phyloP scores from a whole-genome alignment of 2,888 invertebrate species.

The Oxytorus armatus region DNA sequence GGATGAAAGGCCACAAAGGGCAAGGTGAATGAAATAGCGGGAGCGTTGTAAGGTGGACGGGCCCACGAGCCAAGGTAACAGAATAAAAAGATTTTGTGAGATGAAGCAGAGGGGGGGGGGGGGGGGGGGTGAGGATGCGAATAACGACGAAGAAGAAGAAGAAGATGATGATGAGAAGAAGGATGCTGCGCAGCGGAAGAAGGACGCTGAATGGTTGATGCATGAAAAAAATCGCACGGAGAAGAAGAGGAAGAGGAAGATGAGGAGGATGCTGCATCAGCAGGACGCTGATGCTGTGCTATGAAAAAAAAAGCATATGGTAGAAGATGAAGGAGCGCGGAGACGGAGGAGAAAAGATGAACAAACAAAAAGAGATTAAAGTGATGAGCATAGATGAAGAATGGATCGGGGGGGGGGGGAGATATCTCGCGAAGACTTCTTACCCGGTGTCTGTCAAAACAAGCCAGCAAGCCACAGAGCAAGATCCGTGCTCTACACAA shows the following conservation, averaged over 20 bases:
- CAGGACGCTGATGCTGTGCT: neutral
- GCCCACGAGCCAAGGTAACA: conserved; percentile 45
- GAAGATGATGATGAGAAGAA: conserved; percentile 37
- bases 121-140: conserved; percentile 35
- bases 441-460: conserved; percentile 80
- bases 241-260: neutral
- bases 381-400: conserved; percentile 24
- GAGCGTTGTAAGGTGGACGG: conserved; percentile 62
- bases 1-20: conserved; percentile 72
- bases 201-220: neutral
- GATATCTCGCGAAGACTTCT: conserved; percentile 61
- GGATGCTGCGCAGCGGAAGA: conserved; percentile 19
- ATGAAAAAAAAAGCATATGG: conserved; percentile 3
- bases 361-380: conserved; percentile 69
- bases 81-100: conserved; percentile 32
- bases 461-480: conserved; percentile 66
- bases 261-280: neutral
- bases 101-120: too few species aligned
- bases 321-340: conserved; percentile 58
- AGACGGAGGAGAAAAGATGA: conserved; percentile 71
- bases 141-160: conserved; percentile 3
- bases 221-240: neutral
- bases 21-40: conserved; percentile 68
- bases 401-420: conserved; percentile 29
- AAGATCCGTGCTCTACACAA: conserved; percentile 50